A percentile compares a stretch with the other conserved stretches of the same genome.
These are phyloP conservation scores for Catharus ustulatus DNA, from an alignment of 2,797 vertebrate genomes.

Conservation along the genomic window DNA sequence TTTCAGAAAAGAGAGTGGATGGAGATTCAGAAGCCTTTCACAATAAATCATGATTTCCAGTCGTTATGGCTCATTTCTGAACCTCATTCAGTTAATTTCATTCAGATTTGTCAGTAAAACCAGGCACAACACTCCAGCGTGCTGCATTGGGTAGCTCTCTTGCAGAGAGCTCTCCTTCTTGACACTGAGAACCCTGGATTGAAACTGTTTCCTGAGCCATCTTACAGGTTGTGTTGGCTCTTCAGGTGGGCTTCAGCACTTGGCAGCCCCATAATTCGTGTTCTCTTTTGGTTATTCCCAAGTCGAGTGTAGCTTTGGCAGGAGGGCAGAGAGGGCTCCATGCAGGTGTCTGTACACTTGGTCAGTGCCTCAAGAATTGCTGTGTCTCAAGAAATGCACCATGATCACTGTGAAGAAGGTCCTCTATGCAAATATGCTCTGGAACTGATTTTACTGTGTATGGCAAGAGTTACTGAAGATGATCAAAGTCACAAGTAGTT, in stretches of 20 bases:
- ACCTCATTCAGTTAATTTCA: not conserved
- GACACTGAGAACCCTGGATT: not conserved
- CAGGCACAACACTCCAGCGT: not conserved
- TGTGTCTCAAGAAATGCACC: not conserved
- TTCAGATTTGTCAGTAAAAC: not conserved
- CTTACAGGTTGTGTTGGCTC: not conserved
- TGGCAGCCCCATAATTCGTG: not conserved
- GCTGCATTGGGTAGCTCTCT: not conserved
- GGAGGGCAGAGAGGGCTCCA: not conserved
- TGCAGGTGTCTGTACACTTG: not conserved
- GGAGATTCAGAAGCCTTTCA: not conserved
- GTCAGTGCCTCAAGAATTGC: not conserved
- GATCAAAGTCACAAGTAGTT: not conserved
- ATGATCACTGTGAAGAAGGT: not conserved
- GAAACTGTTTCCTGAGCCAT: not conserved
- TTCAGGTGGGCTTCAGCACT: not conserved
- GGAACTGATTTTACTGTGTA: not conserved
- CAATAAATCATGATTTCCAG: not conserved
- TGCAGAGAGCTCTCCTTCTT: not conserved
- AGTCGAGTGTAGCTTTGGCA: not conserved
- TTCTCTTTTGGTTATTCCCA: not conserved
- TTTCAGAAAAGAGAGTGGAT: not conserved
- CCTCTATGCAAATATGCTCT: not conserved
- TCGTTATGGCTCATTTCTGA: not conserved
- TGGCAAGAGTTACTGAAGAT: not conserved